These are phyloP conservation scores for Limonius californicus DNA, from an alignment of 1,140 invertebrate genomes.

Conservation along the genomic window DNA sequence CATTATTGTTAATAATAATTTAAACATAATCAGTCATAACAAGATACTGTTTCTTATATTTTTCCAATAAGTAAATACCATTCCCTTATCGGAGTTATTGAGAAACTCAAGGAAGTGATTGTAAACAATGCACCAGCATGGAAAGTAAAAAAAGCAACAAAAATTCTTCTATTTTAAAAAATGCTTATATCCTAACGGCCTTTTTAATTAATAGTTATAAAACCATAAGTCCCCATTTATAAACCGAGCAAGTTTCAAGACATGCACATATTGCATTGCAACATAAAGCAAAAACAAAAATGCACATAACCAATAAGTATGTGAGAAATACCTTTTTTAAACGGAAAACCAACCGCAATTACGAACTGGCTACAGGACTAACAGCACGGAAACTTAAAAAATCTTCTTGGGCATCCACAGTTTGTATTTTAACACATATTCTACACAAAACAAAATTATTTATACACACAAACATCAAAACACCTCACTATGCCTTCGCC, in stretches of 20 bases:
- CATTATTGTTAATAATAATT: too few relatives aligned
- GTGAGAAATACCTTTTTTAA: conserved; percentile 6
- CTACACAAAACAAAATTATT: conserved; percentile 8
- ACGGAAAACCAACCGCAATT: background rate
- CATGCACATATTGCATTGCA: background rate
- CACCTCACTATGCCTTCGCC: background rate
- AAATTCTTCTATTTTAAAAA: too few relatives aligned
- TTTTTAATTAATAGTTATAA: too few relatives aligned
- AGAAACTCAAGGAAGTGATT: too few relatives aligned
- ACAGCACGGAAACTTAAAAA: background rate
- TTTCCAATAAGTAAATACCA: too few relatives aligned
- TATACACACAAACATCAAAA: background rate
- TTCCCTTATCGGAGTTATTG: too few relatives aligned
- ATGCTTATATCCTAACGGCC: too few relatives aligned
- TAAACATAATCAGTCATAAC: too few relatives aligned
- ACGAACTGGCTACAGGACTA: background rate
- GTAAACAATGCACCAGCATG: too few relatives aligned
- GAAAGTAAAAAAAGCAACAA: too few relatives aligned
- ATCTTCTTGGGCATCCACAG: background rate
- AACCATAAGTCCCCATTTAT: too few relatives aligned
- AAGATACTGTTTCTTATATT: too few relatives aligned
- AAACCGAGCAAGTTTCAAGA: background rate
- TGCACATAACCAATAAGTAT: conserved; percentile 15
- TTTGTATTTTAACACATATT: background rate
- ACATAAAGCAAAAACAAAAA: conserved; percentile 3